Evolutionary conservation across 2,888 invertebrate species (phyloP).

Genomic region (Myopa tessellatipennis): DNA sequence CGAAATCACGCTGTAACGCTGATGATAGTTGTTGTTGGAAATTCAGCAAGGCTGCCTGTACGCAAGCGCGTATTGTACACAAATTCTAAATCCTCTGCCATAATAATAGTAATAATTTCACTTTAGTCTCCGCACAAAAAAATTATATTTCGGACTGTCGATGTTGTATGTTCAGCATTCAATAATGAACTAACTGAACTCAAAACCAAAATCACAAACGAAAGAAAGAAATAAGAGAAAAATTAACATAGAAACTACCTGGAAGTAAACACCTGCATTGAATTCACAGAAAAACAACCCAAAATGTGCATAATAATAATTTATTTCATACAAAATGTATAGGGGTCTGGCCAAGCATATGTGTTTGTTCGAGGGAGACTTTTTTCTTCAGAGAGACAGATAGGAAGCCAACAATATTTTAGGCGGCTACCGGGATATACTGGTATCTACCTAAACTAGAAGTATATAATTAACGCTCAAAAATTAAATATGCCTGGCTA

Average conservation of each 20-base stretch:
- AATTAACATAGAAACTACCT: slow-evolving; percentile 30
- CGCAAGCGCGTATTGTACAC: slow-evolving; percentile 36
- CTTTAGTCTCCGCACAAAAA: slow-evolving; percentile 39
- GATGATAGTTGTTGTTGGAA: slow-evolving; percentile 37
- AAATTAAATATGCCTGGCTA: too few species aligned
- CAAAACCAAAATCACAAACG: slow-evolving; percentile 38
- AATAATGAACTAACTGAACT: slow-evolving; percentile 20
- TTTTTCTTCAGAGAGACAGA: too few species aligned
- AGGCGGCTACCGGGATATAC: too few species aligned
- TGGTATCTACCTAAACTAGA: too few species aligned
- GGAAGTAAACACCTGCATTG: slow-evolving; percentile 25
- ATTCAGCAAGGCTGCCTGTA: slow-evolving; percentile 37
- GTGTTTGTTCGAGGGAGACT: neutral
- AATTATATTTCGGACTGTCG: slow-evolving; percentile 40
- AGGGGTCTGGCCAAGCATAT: neutral
- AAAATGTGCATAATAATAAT: slow-evolving; percentile 11
- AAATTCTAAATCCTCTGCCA: slow-evolving; percentile 35
- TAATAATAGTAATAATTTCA: slow-evolving; percentile 40
- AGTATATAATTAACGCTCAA: too few species aligned
- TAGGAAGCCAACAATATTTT: too few species aligned
- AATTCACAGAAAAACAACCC: slow-evolving; percentile 9
- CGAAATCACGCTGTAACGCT: slow-evolving; percentile 30
- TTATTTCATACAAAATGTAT: neutral
- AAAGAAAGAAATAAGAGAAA: slow-evolving; percentile 35
- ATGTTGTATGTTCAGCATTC: slow-evolving; percentile 35